phyloP scores from a whole-genome alignment of 1,140 invertebrate species.

The Drosophila baimaii region DNA sequence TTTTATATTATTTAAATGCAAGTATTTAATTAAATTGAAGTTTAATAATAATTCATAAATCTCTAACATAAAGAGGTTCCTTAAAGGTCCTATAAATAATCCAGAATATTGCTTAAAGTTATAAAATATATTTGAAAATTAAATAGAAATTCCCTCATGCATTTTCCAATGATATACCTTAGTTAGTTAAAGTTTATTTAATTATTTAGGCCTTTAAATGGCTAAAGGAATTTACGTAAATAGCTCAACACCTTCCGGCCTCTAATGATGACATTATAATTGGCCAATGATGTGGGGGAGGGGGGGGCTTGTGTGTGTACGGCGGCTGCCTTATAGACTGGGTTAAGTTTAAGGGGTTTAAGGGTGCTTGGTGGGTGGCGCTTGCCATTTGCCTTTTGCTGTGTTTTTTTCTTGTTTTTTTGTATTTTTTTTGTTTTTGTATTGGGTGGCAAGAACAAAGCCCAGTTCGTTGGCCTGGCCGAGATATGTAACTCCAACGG shows the following conservation, averaged over 20 bases:
- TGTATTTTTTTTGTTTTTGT: slow-evolving; percentile 1
- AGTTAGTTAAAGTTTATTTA: background rate
- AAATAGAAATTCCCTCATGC: too few relatives aligned
- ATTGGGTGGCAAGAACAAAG: slow-evolving; percentile 36
- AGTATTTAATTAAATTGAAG: too few relatives aligned
- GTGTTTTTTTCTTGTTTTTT: background rate
- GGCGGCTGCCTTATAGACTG: slow-evolving; percentile 12
- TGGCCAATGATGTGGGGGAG: background rate
- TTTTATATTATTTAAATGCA: too few relatives aligned
- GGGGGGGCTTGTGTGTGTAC: background rate
- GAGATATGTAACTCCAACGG: slow-evolving; percentile 51
- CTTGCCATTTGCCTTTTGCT: slow-evolving; percentile 2
- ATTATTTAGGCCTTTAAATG: slow-evolving; percentile 11
- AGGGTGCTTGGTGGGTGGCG: slow-evolving; percentile 12
- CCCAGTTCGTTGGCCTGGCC: slow-evolving; percentile 79
- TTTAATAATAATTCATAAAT: too few relatives aligned
- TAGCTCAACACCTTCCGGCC: slow-evolving; percentile 6
- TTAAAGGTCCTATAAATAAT: too few relatives aligned
- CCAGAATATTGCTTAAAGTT: too few relatives aligned
- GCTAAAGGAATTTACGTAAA: background rate
- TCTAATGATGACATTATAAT: slow-evolving; percentile 13
- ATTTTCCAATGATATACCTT: background rate
- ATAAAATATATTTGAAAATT: too few relatives aligned
- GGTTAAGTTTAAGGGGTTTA: slow-evolving; percentile 46
- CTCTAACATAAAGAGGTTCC: too few relatives aligned